phyloP scores from a whole-genome alignment of 2,888 invertebrate species.

The Melipona bicolor region DNA sequence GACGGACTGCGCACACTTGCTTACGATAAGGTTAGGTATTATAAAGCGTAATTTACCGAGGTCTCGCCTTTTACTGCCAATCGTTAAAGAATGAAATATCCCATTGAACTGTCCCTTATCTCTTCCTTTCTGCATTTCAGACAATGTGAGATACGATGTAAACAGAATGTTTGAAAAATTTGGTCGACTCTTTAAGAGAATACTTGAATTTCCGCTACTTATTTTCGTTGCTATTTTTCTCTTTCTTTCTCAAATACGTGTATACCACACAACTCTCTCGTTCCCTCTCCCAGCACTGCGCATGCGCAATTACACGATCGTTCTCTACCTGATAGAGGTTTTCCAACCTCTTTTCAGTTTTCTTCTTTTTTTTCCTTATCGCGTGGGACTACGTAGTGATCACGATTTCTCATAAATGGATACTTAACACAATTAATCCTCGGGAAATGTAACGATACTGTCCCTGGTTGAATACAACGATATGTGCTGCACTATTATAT shows the following conservation, averaged over 20 bases:
- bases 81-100: too few relatives aligned
- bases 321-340: neutral
- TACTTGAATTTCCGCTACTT: slow-evolving; percentile 41
- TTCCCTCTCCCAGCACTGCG: neutral
- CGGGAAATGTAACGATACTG: neutral
- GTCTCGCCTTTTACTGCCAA: neutral
- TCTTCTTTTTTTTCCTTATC: neutral
- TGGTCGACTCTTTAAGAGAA: neutral
- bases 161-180: neutral
- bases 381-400: neutral
- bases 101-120: neutral
- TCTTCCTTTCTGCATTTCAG: neutral
- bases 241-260: slow-evolving; percentile 12
- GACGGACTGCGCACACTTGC: slow-evolving; percentile 32
- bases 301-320: slow-evolving; percentile 4
- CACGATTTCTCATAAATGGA: neutral
- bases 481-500: slow-evolving; percentile 17
- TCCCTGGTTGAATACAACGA: neutral
- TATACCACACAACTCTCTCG: slow-evolving; percentile 4
- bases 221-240: slow-evolving; percentile 39
- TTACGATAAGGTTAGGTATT: slow-evolving; percentile 39
- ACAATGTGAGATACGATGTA: slow-evolving; percentile 29
- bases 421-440: slow-evolving; percentile 21
- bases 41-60: slow-evolving; percentile 14
- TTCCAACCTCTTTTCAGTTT: neutral